These are phyloP conservation scores for Hydraecia micacea DNA, from an alignment of 2,888 invertebrate species.

Conservation along the genomic window DNA sequence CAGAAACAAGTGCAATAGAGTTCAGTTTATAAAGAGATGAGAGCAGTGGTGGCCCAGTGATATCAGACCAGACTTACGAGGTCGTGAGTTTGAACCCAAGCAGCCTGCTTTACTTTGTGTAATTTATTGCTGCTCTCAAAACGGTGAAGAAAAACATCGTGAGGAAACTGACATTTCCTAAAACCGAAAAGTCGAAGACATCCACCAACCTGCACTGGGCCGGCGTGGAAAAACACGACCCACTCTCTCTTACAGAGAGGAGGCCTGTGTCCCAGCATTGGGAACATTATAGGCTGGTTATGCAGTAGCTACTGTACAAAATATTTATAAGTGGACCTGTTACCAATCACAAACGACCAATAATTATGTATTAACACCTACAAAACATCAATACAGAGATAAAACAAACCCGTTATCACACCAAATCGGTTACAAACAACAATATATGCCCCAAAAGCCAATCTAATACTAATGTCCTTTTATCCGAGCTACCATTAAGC, in stretches of 20 bases:
- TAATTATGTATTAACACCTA: background rate
- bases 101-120: background rate
- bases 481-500: slow-evolving; percentile 63
- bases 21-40: background rate
- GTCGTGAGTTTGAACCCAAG: background rate
- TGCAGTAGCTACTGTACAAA: background rate
- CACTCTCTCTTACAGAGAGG: background rate
- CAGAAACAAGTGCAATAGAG: background rate
- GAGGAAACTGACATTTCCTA: background rate
- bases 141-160: background rate
- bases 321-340: background rate
- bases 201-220: background rate
- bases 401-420: slow-evolving; percentile 41
- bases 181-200: background rate
- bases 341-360: background rate
- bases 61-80: background rate
- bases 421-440: slow-evolving; percentile 55
- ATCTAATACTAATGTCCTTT: slow-evolving; percentile 71
- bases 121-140: background rate
- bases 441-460: slow-evolving; percentile 59
- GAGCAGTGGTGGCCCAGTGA: background rate
- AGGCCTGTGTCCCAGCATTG: background rate
- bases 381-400: slow-evolving; percentile 25
- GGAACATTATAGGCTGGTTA: background rate
- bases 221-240: background rate